Percentiles rank a stretch among this genome's conserved stretches.
Conservation (phyloP, 2,113 vertebrate genomes). For the Phalacrocorax brasilianus region DNA sequence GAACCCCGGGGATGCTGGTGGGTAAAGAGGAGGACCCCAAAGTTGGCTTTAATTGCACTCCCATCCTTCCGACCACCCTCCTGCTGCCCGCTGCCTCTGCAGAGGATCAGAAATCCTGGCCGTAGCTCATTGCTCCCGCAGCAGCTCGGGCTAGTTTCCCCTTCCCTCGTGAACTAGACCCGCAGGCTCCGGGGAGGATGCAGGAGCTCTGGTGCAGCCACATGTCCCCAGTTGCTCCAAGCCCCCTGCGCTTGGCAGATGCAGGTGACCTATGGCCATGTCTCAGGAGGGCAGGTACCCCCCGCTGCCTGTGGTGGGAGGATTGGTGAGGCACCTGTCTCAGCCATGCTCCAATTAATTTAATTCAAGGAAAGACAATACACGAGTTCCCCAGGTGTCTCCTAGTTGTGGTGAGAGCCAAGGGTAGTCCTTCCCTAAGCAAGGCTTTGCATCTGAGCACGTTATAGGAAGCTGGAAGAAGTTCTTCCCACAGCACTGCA, state of each 20-base stretch:
- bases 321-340: background rate
- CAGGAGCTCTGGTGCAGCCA: background rate
- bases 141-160: background rate
- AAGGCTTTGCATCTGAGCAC: background rate
- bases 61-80: too few species aligned
- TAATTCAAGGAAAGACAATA: background rate
- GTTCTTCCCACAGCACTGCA: background rate
- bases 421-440: background rate
- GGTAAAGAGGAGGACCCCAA: background rate
- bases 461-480: background rate
- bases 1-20: too few species aligned
- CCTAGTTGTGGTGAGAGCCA: background rate
- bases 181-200: background rate
- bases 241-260: background rate
- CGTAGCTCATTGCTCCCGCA: background rate
- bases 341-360: background rate
- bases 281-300: background rate
- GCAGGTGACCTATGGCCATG: rapidly evolving
- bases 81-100: background rate
- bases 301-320: background rate
- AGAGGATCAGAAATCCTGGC: background rate
- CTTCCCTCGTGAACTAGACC: background rate
- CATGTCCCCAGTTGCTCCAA: rapidly evolving
- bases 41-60: too few species aligned
- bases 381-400: background rate